Conservation (phyloP, 2,888 invertebrate genomes). For the Amphipoea oculea region DNA sequence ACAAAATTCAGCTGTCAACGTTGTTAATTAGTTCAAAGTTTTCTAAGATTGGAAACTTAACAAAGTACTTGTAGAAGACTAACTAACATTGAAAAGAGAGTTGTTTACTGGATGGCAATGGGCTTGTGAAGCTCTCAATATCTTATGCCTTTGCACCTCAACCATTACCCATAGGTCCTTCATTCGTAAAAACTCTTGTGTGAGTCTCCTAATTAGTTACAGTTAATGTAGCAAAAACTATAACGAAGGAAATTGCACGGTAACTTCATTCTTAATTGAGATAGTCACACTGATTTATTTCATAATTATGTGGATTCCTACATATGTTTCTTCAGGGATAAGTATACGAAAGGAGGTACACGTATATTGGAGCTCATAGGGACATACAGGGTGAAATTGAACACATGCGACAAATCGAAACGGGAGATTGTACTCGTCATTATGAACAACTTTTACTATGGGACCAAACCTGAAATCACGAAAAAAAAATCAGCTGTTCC, state of each 20-base stretch:
- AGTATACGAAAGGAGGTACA: background rate
- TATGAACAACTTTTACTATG: too few species aligned
- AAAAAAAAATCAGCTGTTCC: too few species aligned
- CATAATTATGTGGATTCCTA: background rate
- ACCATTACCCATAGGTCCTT: background rate
- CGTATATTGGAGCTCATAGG: background rate
- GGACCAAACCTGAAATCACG: too few species aligned
- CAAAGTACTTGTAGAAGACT: background rate
- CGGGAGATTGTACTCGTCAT: too few species aligned
- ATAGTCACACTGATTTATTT: background rate
- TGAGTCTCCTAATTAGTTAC: slow-evolving; percentile 6
- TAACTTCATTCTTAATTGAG: background rate
- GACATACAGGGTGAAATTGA: too few species aligned
- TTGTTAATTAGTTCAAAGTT: background rate
- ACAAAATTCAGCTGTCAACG: background rate
- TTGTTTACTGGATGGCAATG: background rate
- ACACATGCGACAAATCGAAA: too few species aligned
- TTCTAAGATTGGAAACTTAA: background rate
- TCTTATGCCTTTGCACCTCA: too few species aligned
- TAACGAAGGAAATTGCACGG: slow-evolving; percentile 6
- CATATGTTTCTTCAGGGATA: background rate
- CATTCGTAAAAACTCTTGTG: background rate
- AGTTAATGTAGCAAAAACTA: slow-evolving; percentile 2
- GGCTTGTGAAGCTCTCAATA: background rate
- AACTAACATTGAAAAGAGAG: background rate